Evolutionary conservation across 2,797 vertebrate genomes (phyloP).

Genomic region (Pachyuromys duprasi): DNA sequence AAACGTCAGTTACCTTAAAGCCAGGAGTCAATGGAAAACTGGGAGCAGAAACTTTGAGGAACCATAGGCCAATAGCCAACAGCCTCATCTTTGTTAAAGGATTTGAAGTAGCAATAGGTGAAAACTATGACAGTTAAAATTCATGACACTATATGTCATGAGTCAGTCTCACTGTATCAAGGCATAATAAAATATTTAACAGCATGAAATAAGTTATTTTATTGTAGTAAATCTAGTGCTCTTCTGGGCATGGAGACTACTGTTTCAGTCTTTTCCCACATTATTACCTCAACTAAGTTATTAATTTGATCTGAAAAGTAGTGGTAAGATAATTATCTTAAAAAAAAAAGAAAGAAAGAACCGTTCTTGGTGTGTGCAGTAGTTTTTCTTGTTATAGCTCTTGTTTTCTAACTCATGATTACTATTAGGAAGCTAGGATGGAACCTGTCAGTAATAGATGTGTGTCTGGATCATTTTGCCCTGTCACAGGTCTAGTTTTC

Average conservation of each 20-base stretch:
- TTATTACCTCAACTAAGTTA: conserved; percentile 17
- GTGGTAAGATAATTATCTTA: not conserved
- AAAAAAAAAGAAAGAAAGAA: not conserved
- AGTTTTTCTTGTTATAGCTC: not conserved
- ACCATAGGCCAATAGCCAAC: not conserved
- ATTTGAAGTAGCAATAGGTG: not conserved
- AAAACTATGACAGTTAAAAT: not conserved
- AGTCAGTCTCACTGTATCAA: not conserved
- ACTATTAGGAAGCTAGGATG: not conserved
- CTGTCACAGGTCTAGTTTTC: not conserved
- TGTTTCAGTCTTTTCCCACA: conserved; percentile 23
- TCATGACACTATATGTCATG: not conserved
- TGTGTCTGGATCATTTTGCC: conserved; percentile 5
- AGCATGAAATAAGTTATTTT: not conserved
- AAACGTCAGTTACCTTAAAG: not conserved
- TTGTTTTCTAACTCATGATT: not conserved
- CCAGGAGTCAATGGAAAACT: not conserved
- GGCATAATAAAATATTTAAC: conserved; percentile 29
- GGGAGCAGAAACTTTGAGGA: not conserved
- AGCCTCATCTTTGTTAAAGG: not conserved
- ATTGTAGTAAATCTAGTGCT: not conserved
- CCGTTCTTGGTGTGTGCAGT: not conserved
- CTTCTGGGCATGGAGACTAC: conserved; percentile 6
- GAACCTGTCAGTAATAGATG: not conserved
- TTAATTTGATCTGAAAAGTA: conserved; percentile 38